Evolutionary conservation across 2,888 invertebrate genomes (phyloP).

Genomic region (Cosmia pyralina): DNA sequence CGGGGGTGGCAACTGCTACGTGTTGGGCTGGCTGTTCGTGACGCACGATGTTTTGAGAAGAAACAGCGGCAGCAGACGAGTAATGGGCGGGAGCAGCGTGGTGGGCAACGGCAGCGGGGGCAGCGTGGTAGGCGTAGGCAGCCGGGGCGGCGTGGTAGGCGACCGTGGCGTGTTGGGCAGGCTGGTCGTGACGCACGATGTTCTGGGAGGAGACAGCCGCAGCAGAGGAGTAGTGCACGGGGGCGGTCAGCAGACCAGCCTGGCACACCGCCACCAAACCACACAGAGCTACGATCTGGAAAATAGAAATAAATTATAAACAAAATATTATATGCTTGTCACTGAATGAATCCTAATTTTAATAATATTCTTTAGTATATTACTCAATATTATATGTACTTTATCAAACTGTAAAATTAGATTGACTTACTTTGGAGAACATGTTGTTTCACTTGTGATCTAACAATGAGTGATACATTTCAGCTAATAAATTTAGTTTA

Average conservation of each 20-base stretch:
- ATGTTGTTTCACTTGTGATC: slow-evolving; percentile 71
- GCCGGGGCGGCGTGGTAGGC: slow-evolving; percentile 44
- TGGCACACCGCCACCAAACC: slow-evolving; percentile 71
- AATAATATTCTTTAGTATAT: too few relatives aligned
- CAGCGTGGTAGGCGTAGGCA: slow-evolving; percentile 19
- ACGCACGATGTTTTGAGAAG: slow-evolving; percentile 78
- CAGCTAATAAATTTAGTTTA: slow-evolving; percentile 33
- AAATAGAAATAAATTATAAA: too few relatives aligned
- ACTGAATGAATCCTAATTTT: too few relatives aligned
- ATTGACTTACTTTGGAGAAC: slow-evolving; percentile 64
- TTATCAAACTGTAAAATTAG: not conserved
- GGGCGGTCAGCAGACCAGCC: slow-evolving; percentile 72
- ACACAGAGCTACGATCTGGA: slow-evolving; percentile 76
- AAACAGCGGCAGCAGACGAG: slow-evolving; percentile 75
- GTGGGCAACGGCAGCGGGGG: not conserved
- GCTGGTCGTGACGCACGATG: slow-evolving; percentile 79
- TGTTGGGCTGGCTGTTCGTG: slow-evolving; percentile 72
- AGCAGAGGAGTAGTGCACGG: slow-evolving; percentile 77
- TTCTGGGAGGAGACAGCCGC: slow-evolving; percentile 78
- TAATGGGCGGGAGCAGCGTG: slow-evolving; percentile 68
- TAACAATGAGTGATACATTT: slow-evolving; percentile 70
- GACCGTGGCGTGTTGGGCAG: slow-evolving; percentile 48
- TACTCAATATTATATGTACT: too few relatives aligned
- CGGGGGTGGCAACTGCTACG: slow-evolving; percentile 65
- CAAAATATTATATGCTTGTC: too few relatives aligned